Base-by-base conservation (phyloP, 1,140 invertebrate species). In the Apis laboriosa region DNA sequence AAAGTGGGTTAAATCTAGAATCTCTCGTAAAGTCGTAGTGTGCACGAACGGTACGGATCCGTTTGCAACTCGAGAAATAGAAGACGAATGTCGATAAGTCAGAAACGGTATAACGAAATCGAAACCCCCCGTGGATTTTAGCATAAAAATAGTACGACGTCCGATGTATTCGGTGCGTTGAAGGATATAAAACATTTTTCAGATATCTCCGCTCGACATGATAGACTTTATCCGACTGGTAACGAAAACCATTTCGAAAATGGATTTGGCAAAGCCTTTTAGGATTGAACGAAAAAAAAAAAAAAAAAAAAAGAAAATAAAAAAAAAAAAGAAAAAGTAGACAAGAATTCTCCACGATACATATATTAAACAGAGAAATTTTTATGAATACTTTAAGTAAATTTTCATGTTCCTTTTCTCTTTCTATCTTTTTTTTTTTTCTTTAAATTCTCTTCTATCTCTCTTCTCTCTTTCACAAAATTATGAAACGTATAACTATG, bases 151-250 rank as follows among this genome's bases (percentile, higher is more conserved):
- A 53, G 77, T 64, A 43, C 8, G 77, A 63, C 70, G 51, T n/a
- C 11, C 70, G 58, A 80, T 73, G 51, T 79, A 63, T 79, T 55
- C 56, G 67, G 56, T 53, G 49, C 56, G 58, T 61, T 64, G 77
- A 80, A 80, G 77, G 58, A 73, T 80, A 53, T 58, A 49, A 53
- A 66, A 56, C 72, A 76, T 81, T 81, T 76, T 81, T 49, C 79
- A 76, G 24, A 66, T 66, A 75, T 74, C 24, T 58, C 21, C 51
- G 13, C 12, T 55, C 58, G 13, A 43, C 24, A 12, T 34, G 67
- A 61, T 75, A 75, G 53, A 75, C 72, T 56, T 66, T 75, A 67
- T 76, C 70, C 51, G 55, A 17, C 63, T 70, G 63, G 64, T 78
- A 17, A 60, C 66, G 66, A 24, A 68, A 56, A 51, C 34, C 66